phyloP scores from a whole-genome alignment of 2,797 vertebrate species.

The Glyptemys insculpta region DNA sequence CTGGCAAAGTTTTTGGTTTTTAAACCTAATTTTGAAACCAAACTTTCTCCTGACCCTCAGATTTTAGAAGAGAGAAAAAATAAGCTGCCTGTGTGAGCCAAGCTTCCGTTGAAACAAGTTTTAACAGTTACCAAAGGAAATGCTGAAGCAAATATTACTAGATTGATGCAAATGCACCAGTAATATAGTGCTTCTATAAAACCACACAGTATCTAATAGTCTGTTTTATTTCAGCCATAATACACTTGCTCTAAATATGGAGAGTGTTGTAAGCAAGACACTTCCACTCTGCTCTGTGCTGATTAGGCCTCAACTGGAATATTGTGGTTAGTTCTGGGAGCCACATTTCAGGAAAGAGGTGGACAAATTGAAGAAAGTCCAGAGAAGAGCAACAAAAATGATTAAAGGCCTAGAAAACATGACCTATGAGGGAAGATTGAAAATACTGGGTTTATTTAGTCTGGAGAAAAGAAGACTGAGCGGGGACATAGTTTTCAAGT shows the following conservation, averaged over 20 bases:
- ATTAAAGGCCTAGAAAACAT: too few species aligned
- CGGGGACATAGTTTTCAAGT: too few species aligned
- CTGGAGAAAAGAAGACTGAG: too few species aligned
- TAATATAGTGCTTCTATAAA: fast-evolving
- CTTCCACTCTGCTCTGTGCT: too few species aligned
- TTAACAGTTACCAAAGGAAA: neutral
- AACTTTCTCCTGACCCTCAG: neutral
- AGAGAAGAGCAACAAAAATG: too few species aligned
- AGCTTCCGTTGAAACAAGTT: neutral
- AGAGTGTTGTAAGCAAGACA: too few species aligned
- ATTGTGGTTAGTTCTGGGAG: too few species aligned
- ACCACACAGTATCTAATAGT: neutral
- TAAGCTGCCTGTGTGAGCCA: neutral
- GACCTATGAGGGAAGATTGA: too few species aligned
- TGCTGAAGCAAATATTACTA: neutral
- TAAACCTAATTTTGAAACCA: fast-evolving
- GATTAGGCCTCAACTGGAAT: too few species aligned
- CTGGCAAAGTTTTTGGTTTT: neutral
- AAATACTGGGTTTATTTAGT: too few species aligned
- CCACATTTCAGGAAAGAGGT: too few species aligned
- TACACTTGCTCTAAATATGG: neutral
- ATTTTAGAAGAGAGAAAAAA: neutral
- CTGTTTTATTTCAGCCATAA: neutral
- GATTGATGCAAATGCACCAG: fast-evolving
- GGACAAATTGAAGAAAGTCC: too few species aligned